Base-by-base conservation (phyloP, 2,113 vertebrate species). In the Entosphenus tridentatus region DNA sequence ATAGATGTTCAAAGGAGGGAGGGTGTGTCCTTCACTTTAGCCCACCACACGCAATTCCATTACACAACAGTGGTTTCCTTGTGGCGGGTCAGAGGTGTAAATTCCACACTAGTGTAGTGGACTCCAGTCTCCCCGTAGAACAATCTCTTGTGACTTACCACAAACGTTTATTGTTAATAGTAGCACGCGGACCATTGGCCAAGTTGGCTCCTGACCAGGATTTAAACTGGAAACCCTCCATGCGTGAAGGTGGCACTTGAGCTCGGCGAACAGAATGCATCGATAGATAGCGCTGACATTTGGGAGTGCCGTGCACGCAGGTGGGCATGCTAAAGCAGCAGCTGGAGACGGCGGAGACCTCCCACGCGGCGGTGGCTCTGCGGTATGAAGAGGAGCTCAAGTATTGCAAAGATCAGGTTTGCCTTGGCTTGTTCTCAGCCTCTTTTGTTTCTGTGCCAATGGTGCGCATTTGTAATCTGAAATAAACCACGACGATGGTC, bases 301-400 rank as follows among this genome's bases (percentile, higher is more conserved):
- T 14, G 56, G 17, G n/a, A 12, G 11, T n/a, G 16, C 11, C 54
- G 57, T 8, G 21, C 16, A 56, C 17, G 18, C 73, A 96, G 92
- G 79, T 86, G 57, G 76, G 17, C 55, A 17, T 77, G 58, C 76
- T 97, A 67, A 78, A n/a, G 55, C 78, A 81, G 69, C 85, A 85
- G 76, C 70, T 88, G 0, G 78, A 84, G 72, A 82, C 83, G 2
- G 65, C 74, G 70, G 84, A 88, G 73, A 74, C 39, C 39, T 39
- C 39, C 70, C 85, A 82, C 71, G 81, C 83, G 69, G 82, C 83
- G n/a, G 76, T 86, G 72, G 78, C 78, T 3, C 12, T 75, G 56
- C 86, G 85, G 13, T 92, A 92, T 54, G 88, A 96, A 56, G 80
- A 85, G 3, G 86, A 95, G 71, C 78, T 97, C 69, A 82, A 80